Base-by-base conservation (phyloP, 2,113 vertebrate species). In the Rallus limicola region DNA sequence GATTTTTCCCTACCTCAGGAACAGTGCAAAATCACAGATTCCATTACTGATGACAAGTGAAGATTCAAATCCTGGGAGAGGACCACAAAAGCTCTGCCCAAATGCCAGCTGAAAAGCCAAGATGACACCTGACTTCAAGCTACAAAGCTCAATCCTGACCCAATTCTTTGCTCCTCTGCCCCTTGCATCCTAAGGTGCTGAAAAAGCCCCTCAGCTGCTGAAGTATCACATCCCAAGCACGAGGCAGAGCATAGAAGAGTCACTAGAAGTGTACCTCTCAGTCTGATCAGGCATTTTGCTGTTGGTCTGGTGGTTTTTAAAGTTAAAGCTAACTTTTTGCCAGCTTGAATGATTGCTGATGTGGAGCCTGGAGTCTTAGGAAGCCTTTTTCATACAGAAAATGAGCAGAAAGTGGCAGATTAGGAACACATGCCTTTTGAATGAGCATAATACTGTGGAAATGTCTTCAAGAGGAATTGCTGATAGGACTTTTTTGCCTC, bases 21-120 rank as follows among this genome's bases (percentile, higher is more conserved):
- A 24, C 24, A 40, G 24, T 5, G 23, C 14, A 59, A 82, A 74
- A 58, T 29, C 71, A 33, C 26, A 19, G 77, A 63, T 40, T 34
- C 29, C 0, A 0, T 36, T 40, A 63, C 6, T 46, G 36, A 58
- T 46, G 52, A 25, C 16, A 63, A 0, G 6, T 14, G 25, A 68
- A 18, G 42, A 48, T 33, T 48, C 21, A 74, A 53, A 69, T 19
- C n/a, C 44, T 69, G 48, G 40, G 31, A 69, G 23, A 79, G 42
- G 50, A 53, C 23, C 55, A 36, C 25, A 36, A 8, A 33, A 82
- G 36, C 31, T 9, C 48, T 68, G 23, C 46, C 52, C 40, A 63
- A 44, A 50, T 77, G 58, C 33, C 44, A 36, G 12, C 13, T 56
- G 19, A 59, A 86, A 79, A 40, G 5, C 24, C 42, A 62, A 56